Evolutionary conservation across 2,113 vertebrate genomes (phyloP).

Genomic region (Sakesphorus luctuosus): DNA sequence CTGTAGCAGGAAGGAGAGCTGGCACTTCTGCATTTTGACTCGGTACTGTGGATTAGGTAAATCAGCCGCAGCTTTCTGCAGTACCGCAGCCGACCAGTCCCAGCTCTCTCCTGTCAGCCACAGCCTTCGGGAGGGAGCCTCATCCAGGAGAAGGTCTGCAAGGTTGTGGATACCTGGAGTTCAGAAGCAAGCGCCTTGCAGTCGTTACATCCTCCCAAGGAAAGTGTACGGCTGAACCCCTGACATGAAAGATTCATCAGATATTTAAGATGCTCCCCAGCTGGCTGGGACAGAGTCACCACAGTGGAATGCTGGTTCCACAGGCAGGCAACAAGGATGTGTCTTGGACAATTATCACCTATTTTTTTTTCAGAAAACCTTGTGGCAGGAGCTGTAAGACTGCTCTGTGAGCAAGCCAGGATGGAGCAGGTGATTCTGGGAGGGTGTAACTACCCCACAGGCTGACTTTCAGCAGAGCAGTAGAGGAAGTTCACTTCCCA

Average conservation of each 20-base stretch:
- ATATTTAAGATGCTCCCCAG: neutral
- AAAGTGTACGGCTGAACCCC: neutral
- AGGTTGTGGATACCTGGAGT: neutral
- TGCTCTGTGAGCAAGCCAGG: neutral
- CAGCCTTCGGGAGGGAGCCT: neutral
- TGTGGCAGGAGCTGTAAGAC: constrained; percentile 1
- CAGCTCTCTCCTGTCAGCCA: neutral
- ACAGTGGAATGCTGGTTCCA: neutral
- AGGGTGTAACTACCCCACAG: neutral
- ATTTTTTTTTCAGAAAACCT: constrained; percentile 2
- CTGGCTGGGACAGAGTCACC: neutral
- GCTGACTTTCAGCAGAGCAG: neutral
- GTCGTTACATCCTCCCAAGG: neutral
- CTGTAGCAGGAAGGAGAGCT: neutral
- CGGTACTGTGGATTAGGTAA: neutral
- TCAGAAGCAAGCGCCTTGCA: neutral
- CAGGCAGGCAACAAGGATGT: neutral
- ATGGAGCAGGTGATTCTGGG: neutral
- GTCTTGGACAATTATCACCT: neutral
- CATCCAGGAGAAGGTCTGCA: neutral
- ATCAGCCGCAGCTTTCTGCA: constrained; percentile 8
- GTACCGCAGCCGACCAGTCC: neutral
- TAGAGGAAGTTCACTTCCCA: neutral
- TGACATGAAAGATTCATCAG: neutral
- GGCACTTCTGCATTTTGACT: neutral